Conservation (phyloP, 2,888 invertebrate genomes). For the Xanthia icteritia region DNA sequence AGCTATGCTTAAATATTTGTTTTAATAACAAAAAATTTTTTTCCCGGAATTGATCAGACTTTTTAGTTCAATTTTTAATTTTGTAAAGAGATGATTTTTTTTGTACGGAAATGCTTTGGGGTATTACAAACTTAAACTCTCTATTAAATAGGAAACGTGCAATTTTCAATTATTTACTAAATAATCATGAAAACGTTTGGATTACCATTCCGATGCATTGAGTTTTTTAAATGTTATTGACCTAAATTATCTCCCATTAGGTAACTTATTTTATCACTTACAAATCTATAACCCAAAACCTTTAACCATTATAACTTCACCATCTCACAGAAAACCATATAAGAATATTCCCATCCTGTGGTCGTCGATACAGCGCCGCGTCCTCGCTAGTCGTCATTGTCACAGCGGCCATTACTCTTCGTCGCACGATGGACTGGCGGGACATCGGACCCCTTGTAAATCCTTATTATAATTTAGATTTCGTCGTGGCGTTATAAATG, state of each 20-base stretch:
- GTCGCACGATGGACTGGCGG: conserved; percentile 44
- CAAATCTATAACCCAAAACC: not conserved
- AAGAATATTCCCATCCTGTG: not conserved
- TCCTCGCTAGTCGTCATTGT: conserved; percentile 51
- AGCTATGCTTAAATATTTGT: conserved; percentile 63
- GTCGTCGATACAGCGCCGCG: conserved; percentile 16
- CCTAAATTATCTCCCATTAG: not conserved
- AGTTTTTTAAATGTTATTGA: not conserved
- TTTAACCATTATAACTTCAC: not conserved
- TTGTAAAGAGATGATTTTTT: conserved; percentile 18
- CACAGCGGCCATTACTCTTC: conserved; percentile 62
- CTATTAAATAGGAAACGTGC: not conserved
- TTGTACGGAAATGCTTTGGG: not conserved
- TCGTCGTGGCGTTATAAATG: conserved; percentile 58
- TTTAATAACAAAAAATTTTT: conserved; percentile 56
- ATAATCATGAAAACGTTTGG: conserved; percentile 1
- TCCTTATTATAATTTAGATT: conserved; percentile 61
- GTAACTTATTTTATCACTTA: not conserved
- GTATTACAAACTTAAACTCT: conserved; percentile 13
- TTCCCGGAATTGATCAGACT: conserved; percentile 14
- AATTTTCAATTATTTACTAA: not conserved
- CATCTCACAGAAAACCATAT: not conserved
- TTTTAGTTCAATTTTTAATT: conserved; percentile 37
- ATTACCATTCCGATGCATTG: not conserved
- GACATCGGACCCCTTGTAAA: conserved; percentile 53